phyloP scores from a whole-genome alignment of 1,140 invertebrate genomes.

The Drosophila nebulosa region DNA sequence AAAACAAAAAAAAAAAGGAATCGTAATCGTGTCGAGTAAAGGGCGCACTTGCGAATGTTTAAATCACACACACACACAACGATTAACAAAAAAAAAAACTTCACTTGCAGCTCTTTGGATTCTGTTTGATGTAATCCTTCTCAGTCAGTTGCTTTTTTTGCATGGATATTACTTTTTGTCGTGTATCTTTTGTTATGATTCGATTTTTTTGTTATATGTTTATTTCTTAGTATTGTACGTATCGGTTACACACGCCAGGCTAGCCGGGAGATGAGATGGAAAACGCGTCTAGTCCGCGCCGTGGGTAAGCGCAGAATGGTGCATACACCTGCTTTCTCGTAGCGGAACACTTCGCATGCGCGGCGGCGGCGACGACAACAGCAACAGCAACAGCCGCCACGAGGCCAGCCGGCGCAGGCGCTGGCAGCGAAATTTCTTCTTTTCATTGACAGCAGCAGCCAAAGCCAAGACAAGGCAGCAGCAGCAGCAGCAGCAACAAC shows the following conservation, averaged over 20 bases:
- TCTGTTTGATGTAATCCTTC: slow-evolving; percentile 8
- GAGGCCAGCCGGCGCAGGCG: slow-evolving; percentile 16
- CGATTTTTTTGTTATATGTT: not conserved
- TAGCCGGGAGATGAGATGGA: slow-evolving; percentile 29
- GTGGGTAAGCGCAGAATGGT: slow-evolving; percentile 81
- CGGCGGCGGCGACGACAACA: slow-evolving; percentile 30
- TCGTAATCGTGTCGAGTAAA: slow-evolving; percentile 5
- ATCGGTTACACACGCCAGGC: slow-evolving; percentile 15
- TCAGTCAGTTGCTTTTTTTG: slow-evolving; percentile 4
- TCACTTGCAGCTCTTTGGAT: not conserved
- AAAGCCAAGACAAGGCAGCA: slow-evolving; percentile 1
- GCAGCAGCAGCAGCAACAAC: not conserved
- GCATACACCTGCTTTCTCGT: slow-evolving; percentile 81
- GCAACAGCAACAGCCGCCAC: slow-evolving; percentile 7
- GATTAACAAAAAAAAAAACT: not conserved
- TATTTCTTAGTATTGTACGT: not conserved
- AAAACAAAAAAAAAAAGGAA: not conserved
- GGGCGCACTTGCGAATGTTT: not conserved
- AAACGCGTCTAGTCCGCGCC: slow-evolving; percentile 80
- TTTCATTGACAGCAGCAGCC: slow-evolving; percentile 48
- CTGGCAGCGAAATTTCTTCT: slow-evolving; percentile 67
- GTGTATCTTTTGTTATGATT: not conserved
- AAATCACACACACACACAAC: not conserved
- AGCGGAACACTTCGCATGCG: slow-evolving; percentile 81
- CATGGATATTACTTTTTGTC: too few species aligned